Evolutionary conservation across 1,140 invertebrate species (phyloP).

Genomic region (Drosophila triauraria): DNA sequence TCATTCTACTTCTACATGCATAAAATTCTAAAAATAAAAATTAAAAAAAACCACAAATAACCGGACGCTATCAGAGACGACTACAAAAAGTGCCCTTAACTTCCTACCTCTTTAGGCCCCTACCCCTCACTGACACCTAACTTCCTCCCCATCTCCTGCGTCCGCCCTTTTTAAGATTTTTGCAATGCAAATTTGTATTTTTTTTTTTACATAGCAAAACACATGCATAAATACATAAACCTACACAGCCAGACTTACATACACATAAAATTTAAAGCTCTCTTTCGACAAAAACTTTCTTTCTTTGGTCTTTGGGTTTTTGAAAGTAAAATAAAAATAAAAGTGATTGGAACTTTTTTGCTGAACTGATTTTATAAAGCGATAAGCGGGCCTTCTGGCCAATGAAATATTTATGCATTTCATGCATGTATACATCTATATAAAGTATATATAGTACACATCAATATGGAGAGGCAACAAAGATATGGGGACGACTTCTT

Average conservation of each 20-base stretch:
- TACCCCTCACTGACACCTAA: not conserved
- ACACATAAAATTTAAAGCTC: constrained; percentile 31
- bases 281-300: constrained; percentile 65
- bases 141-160: constrained; percentile 2
- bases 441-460: constrained; percentile 2
- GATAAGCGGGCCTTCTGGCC: constrained; percentile 45
- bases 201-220: constrained; percentile 30
- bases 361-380: constrained; percentile 53
- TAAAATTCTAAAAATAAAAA: constrained; percentile 15
- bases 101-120: constrained; percentile 8
- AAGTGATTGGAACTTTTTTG: constrained; percentile 78
- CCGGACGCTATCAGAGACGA: constrained; percentile 41
- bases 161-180: constrained; percentile 44
- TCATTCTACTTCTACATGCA: constrained; percentile 14
- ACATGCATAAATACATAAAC: constrained; percentile 44
- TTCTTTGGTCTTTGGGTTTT: constrained; percentile 39
- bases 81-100: constrained; percentile 16
- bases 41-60: constrained; percentile 33
- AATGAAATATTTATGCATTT: constrained; percentile 65
- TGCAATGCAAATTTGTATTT: constrained; percentile 75
- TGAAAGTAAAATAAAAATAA: constrained; percentile 79
- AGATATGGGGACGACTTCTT: constrained; percentile 25
- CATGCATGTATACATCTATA: not conserved
- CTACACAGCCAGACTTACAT: constrained; percentile 16
- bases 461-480: constrained; percentile 17